Conservation (phyloP, 2,797 vertebrate species). For the Molossus alvarezi region DNA sequence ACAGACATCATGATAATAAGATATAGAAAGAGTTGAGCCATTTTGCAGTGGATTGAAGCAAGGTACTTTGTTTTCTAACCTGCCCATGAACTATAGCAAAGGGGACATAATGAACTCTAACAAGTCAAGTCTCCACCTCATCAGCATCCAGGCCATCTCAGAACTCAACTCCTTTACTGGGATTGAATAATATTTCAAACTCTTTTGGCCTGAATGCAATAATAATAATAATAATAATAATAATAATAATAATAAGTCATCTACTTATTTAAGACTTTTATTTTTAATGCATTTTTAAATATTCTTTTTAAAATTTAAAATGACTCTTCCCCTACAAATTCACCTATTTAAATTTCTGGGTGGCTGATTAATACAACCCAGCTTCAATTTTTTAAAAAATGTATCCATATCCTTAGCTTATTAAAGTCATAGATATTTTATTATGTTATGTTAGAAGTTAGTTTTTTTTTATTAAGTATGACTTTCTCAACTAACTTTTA, state of each 20-base stretch:
- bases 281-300: constrained; percentile 37
- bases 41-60: constrained; percentile 35
- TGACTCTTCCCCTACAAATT: neutral
- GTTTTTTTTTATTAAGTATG: neutral
- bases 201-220: neutral
- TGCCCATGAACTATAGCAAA: neutral
- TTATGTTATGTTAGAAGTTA: constrained; percentile 33
- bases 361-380: neutral
- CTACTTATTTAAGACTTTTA: constrained; percentile 32
- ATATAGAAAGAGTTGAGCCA: neutral
- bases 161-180: constrained; percentile 10
- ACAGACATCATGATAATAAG: neutral
- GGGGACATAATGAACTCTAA: neutral
- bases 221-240: neutral
- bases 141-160: neutral
- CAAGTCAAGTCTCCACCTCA: neutral
- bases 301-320: constrained; percentile 35
- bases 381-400: constrained; percentile 12
- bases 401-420: neutral
- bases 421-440: neutral
- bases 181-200: neutral
- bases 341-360: constrained; percentile 59
- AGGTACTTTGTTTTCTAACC: neutral
- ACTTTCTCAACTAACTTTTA: constrained; percentile 29
- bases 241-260: neutral